These are phyloP conservation scores for Acanthosepion pharaonis DNA, from an alignment of 2,888 invertebrate species.

Conservation along the genomic window DNA sequence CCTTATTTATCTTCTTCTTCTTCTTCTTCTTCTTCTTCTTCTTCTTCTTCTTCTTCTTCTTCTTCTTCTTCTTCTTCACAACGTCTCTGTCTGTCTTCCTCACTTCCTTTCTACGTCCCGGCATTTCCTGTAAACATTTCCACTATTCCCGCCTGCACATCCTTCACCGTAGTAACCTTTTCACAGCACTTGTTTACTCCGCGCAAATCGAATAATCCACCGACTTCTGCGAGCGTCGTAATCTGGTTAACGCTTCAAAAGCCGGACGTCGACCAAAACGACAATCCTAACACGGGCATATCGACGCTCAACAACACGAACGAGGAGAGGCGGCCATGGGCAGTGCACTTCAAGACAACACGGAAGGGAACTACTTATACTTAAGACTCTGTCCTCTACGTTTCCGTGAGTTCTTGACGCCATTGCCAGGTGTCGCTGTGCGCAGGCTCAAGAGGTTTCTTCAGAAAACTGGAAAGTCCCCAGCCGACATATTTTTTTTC, in stretches of 20 bases:
- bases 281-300: not conserved
- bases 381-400: not conserved
- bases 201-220: not conserved
- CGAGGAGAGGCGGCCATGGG: not conserved
- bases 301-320: not conserved
- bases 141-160: not conserved
- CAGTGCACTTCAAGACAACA: not conserved
- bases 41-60: not conserved
- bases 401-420: slow-evolving; percentile 21
- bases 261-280: not conserved
- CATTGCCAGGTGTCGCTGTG: not conserved
- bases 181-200: slow-evolving; percentile 1
- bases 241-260: not conserved
- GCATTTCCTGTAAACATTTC: not conserved
- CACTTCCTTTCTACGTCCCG: not conserved
- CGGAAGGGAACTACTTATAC: not conserved
- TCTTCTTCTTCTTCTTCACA: not conserved
- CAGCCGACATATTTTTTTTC: not conserved
- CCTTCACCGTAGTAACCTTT: not conserved
- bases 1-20: too few species aligned
- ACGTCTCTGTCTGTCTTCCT: not conserved
- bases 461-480: not conserved
- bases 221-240: not conserved
- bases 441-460: not conserved
- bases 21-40: too few species aligned